Percentiles rank a stretch among this genome's conserved stretches.
Conservation (phyloP, 2,888 invertebrate genomes). For the Mimumesa dahlbomi region DNA sequence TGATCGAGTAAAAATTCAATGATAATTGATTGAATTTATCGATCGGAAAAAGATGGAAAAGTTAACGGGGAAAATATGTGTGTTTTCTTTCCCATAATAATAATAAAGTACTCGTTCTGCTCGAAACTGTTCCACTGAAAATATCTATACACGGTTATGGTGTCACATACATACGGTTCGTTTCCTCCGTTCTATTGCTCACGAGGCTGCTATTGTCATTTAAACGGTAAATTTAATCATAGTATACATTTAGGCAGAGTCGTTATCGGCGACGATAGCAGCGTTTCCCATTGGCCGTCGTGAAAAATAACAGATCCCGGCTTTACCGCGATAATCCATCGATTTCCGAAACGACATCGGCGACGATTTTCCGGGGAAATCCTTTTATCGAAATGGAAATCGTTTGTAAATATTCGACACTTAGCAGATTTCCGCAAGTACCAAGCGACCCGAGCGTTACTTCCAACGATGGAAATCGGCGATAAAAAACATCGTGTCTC, state of each 20-base stretch:
- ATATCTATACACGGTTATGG: slow-evolving; percentile 5
- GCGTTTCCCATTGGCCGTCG: slow-evolving; percentile 16
- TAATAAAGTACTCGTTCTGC: slow-evolving; percentile 2
- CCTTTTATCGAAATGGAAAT: neutral
- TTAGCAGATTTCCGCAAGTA: neutral
- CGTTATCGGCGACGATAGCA: slow-evolving; percentile 6
- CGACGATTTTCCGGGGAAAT: slow-evolving; percentile 9
- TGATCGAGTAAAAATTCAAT: too few relatives aligned
- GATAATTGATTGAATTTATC: neutral
- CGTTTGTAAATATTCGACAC: slow-evolving; percentile 24
- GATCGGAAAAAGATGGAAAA: neutral
- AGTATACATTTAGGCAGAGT: slow-evolving; percentile 10
- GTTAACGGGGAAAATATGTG: neutral
- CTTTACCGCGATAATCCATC: slow-evolving; percentile 19
- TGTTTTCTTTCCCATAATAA: neutral
- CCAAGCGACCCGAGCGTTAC: too few relatives aligned
- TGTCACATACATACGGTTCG: slow-evolving; percentile 9
- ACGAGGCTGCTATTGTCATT: slow-evolving; percentile 21
- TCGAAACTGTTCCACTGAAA: slow-evolving; percentile 6
- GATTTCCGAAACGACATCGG: neutral
- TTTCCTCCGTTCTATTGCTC: slow-evolving; percentile 17
- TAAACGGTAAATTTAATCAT: slow-evolving; percentile 19
- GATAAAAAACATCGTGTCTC: too few relatives aligned
- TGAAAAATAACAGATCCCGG: slow-evolving; percentile 5
- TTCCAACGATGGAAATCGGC: too few relatives aligned